Percentiles rank a stretch among this genome's conserved stretches.
Conservation (phyloP, 2,888 invertebrate species). For the Camponotus fellah region DNA sequence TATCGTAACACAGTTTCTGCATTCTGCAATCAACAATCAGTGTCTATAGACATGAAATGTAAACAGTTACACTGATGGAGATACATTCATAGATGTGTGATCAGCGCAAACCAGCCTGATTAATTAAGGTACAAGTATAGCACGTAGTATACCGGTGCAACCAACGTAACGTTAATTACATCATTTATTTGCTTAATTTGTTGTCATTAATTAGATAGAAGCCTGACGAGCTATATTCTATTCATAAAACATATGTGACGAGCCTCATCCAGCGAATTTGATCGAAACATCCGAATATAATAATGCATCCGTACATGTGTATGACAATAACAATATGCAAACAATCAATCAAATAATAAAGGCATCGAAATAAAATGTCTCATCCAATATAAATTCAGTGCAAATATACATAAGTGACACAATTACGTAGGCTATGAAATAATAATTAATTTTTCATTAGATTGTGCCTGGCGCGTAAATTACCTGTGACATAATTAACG, state of each 20-base stretch:
- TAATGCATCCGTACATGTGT: not conserved
- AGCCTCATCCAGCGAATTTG: constrained; percentile 18
- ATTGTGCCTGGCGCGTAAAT: not conserved
- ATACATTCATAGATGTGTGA: constrained; percentile 47
- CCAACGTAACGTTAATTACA: constrained; percentile 66
- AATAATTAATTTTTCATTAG: constrained; percentile 29
- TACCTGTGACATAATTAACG: not conserved
- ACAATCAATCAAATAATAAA: constrained; percentile 37
- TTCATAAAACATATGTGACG: constrained; percentile 20
- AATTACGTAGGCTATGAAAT: not conserved
- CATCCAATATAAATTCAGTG: constrained; percentile 19
- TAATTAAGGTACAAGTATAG: constrained; percentile 68
- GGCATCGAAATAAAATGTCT: constrained; percentile 9
- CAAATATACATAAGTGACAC: constrained; percentile 1
- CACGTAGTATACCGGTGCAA: constrained; percentile 39
- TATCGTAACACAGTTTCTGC: constrained; percentile 53
- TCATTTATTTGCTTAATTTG: constrained; percentile 52
- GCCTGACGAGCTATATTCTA: constrained; percentile 15
- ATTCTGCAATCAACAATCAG: constrained; percentile 45
- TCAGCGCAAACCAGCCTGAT: constrained; percentile 62
- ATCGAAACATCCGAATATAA: constrained; percentile 2
- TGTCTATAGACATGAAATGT: constrained; percentile 45
- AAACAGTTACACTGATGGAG: constrained; percentile 47
- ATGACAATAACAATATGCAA: constrained; percentile 25
- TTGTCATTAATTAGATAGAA: constrained; percentile 53